phyloP scores from a whole-genome alignment of 1,140 invertebrate genomes.

The Aplysia californica region DNA sequence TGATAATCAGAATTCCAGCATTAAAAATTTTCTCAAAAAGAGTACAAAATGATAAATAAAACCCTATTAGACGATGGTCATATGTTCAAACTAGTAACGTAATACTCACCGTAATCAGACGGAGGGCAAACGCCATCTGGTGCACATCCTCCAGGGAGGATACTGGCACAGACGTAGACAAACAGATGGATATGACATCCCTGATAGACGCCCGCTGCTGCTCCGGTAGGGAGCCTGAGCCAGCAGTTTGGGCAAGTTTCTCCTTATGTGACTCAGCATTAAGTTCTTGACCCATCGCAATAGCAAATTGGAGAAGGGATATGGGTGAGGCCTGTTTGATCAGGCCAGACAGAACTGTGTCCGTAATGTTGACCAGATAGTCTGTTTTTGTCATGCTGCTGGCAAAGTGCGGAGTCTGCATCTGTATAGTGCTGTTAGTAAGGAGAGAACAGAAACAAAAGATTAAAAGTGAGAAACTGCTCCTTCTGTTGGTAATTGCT shows the following conservation, averaged over 20 bases:
- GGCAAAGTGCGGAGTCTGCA: background rate
- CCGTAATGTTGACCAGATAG: constrained; percentile 38
- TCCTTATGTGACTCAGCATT: constrained; percentile 44
- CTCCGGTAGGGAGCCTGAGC: background rate
- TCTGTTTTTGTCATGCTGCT: constrained; percentile 31
- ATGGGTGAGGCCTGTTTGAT: constrained; percentile 47
- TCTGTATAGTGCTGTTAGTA: constrained; percentile 10
- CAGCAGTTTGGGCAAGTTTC: background rate
- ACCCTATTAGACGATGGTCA: background rate
- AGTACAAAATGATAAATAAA: background rate
- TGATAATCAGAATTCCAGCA: too few relatives aligned
- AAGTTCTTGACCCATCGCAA: constrained; percentile 45
- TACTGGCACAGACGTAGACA: constrained; percentile 32
- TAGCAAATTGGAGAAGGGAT: constrained; percentile 48
- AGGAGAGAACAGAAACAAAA: background rate
- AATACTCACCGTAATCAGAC: constrained; percentile 44
- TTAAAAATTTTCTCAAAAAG: too few relatives aligned
- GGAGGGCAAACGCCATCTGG: constrained; percentile 47
- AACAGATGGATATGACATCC: constrained; percentile 41
- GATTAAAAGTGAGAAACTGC: too few relatives aligned
- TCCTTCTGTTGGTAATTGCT: too few relatives aligned
- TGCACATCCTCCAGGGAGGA: constrained; percentile 41
- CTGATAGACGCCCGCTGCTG: constrained; percentile 39
- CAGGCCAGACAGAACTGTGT: constrained; percentile 33
- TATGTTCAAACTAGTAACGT: background rate